Evolutionary conservation across 2,888 invertebrate species (phyloP), one percentile per base, ranked within the genome.

Genomic region (Cybosia mesomella): DNA sequence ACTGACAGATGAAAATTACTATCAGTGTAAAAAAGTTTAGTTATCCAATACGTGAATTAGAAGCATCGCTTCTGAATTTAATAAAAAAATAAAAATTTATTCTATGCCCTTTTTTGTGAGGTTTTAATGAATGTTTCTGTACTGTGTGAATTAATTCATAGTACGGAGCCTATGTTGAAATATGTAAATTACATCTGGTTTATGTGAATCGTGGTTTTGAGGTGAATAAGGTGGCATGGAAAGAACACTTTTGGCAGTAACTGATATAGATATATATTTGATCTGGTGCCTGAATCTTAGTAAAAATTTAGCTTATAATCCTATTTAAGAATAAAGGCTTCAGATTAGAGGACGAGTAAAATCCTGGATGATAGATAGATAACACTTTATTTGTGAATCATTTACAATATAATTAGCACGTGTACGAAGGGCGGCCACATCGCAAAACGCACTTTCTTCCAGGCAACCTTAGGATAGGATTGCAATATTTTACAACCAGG

Each of bases 101-200:
- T 59, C 59, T 74, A 61, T 73, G 80, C 66, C 64, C 64, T 74
- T 74, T 60, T 36, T 68, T 5, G 75, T 64, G 71, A 18, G 68
- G 73, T 72, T 81, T 87, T 87, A 88, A 87, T 87, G 87, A 88
- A 86, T 87, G 87, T 87, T 88, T 82, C 82, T 79, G 78, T 75
- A 82, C 79, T 75, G 54, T 64, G 62, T 73, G 73, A 85, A 87
- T 86, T 81, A 84, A 87, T 85, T 80, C 77, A 71, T 79, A 83
- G 83, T 83, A 82, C 79, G 80, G 84, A 80, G 82, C 81, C 81
- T 75, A 77, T 79, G 72, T 71, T 71, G 77, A 83, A 84, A 76
- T 86, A 86, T 86, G 83, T 76, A 79, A 85, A 86, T 84, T 76
- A 69, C 60, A 63, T 54, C 53, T 64, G 71, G 73, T 75, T 76